Percentiles rank a stretch among this genome's conserved stretches.
Evolutionary conservation across 2,113 vertebrate species (phyloP).

Genomic region (Rhombomys opimus): DNA sequence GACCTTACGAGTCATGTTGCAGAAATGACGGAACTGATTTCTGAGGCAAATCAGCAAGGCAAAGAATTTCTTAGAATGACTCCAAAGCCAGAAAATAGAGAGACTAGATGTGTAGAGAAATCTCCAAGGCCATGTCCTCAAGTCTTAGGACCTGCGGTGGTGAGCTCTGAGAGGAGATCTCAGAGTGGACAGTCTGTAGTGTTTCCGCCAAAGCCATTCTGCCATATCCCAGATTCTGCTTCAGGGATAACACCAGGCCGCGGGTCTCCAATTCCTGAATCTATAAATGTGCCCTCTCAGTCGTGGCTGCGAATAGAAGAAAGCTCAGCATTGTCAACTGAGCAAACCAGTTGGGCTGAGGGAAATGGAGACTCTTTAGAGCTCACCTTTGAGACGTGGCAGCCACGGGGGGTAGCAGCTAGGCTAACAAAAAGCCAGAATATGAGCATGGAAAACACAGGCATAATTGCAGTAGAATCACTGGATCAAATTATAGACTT

Average conservation of each 20-base stretch:
- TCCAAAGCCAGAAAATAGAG: constrained; percentile 17
- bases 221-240: constrained; percentile 21
- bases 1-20: neutral
- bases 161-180: neutral
- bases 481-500: constrained; percentile 16
- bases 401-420: neutral
- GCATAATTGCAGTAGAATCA: neutral
- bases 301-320: neutral
- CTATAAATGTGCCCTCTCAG: constrained; percentile 28
- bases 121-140: neutral
- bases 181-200: neutral
- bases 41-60: neutral
- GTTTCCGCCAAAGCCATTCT: neutral
- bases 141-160: neutral
- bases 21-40: neutral
- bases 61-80: constrained; percentile 37
- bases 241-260: constrained; percentile 14
- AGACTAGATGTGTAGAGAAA: neutral
- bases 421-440: constrained; percentile 1
- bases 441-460: constrained; percentile 7
- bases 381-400: neutral
- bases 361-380: neutral
- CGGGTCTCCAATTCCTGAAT: neutral
- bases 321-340: constrained; percentile 4
- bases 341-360: constrained; percentile 5